These are phyloP conservation scores for Crenuchus spilurus DNA, from an alignment of 2,797 vertebrate species.

Conservation along the genomic window DNA sequence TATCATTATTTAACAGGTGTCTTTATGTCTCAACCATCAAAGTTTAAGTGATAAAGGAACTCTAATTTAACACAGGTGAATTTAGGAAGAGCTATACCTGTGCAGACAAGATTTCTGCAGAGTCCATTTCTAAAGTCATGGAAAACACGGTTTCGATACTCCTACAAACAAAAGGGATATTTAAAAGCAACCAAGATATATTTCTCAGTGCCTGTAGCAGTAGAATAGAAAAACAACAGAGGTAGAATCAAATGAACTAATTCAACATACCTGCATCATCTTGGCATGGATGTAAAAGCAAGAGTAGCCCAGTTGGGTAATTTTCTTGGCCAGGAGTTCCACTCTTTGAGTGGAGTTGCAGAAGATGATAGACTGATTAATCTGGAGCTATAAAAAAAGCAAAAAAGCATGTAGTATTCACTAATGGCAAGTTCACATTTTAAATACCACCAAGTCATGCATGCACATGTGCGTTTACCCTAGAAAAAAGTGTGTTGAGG, in stretches of 20 bases:
- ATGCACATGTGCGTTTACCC: constrained; percentile 64
- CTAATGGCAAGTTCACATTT: neutral
- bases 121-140: constrained; percentile 84
- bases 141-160: constrained; percentile 83
- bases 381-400: constrained; percentile 60
- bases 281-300: constrained; percentile 85
- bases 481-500: constrained; percentile 83
- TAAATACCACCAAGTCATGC: neutral
- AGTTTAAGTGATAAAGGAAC: no score
- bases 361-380: constrained; percentile 72
- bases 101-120: constrained; percentile 83
- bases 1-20: no score
- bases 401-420: neutral
- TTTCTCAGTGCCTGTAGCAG: neutral
- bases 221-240: neutral
- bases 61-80: no score
- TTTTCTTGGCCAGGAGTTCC: constrained; percentile 81
- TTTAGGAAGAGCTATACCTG: constrained; percentile 74
- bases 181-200: neutral
- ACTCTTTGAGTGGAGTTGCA: constrained; percentile 77
- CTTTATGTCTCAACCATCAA: no score
- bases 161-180: constrained; percentile 57
- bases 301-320: constrained; percentile 82
- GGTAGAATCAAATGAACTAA: neutral
- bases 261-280: constrained; percentile 81